phyloP scores from a whole-genome alignment of 2,888 invertebrate species.

The Schizaphis graminum region DNA sequence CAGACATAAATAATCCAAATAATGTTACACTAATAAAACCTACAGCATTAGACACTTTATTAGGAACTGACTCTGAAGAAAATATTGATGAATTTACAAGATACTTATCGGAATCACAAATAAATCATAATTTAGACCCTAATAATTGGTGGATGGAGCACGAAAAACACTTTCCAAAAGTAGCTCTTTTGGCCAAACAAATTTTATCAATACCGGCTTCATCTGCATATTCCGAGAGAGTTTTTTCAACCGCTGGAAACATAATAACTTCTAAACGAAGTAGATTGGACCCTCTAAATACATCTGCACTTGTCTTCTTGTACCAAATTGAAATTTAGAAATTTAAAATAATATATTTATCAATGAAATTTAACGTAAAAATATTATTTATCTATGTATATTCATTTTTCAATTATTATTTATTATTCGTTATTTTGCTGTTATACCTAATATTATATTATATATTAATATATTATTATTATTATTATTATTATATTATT shows the following conservation, averaged over 20 bases:
- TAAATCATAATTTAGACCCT: constrained; percentile 34
- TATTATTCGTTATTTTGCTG: no score
- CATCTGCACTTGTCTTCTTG: constrained; percentile 29
- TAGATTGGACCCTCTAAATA: constrained; percentile 29
- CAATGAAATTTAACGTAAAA: constrained; percentile 25
- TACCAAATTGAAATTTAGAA: background rate
- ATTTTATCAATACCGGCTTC: constrained; percentile 16
- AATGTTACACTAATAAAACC: constrained; percentile 36
- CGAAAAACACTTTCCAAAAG: constrained; percentile 33
- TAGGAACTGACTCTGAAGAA: constrained; percentile 42
- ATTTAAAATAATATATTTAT: constrained; percentile 41
- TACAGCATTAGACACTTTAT: constrained; percentile 40
- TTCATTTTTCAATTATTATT: no score
- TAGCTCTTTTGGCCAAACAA: constrained; percentile 37
- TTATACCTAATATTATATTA: no score
- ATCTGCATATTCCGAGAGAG: constrained; percentile 30
- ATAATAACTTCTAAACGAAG: constrained; percentile 34
- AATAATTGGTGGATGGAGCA: constrained; percentile 36
- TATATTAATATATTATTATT: no score
- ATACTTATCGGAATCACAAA: constrained; percentile 38
- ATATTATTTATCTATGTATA: constrained; percentile 33
- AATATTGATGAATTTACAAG: constrained; percentile 39
- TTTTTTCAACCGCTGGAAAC: constrained; percentile 38
- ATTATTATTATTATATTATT: no score
- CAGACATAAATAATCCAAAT: constrained; percentile 23